These are phyloP conservation scores for Neogale vison DNA, from an alignment of 2,113 vertebrate genomes.

Conservation along the genomic window DNA sequence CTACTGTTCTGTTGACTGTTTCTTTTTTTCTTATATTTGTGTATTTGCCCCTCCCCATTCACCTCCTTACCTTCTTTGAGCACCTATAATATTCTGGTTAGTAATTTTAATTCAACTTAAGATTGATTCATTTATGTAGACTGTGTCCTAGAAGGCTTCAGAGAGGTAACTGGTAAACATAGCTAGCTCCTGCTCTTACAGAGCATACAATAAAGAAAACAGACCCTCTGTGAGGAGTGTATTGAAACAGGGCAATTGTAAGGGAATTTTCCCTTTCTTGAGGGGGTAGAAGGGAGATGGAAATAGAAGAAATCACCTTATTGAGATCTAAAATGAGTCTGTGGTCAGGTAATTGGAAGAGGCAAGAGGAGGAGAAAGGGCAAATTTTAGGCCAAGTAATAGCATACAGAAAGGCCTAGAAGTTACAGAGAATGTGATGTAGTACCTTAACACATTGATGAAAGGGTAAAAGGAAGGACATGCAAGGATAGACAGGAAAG, in stretches of 20 bases:
- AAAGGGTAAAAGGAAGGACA: background rate
- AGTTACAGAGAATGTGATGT: background rate
- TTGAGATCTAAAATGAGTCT: background rate
- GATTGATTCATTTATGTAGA: background rate
- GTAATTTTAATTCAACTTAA: background rate
- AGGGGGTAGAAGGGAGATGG: background rate
- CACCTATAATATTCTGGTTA: background rate
- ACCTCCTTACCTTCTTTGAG: background rate
- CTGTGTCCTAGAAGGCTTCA: background rate
- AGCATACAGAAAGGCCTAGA: background rate
- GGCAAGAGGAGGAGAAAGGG: background rate
- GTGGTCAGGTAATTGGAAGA: background rate
- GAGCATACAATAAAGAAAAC: background rate
- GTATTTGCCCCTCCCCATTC: background rate
- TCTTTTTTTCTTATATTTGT: conserved; percentile 18
- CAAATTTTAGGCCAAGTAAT: background rate
- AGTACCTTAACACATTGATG: background rate
- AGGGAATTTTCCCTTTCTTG: background rate
- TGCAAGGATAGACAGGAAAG: background rate
- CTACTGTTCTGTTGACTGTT: background rate
- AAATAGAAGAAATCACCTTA: background rate
- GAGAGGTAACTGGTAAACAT: background rate
- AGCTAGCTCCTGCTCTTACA: background rate
- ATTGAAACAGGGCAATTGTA: background rate
- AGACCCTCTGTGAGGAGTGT: background rate